phyloP scores from a whole-genome alignment of 2,888 invertebrate species.

The Caenorhabditis virilis region DNA sequence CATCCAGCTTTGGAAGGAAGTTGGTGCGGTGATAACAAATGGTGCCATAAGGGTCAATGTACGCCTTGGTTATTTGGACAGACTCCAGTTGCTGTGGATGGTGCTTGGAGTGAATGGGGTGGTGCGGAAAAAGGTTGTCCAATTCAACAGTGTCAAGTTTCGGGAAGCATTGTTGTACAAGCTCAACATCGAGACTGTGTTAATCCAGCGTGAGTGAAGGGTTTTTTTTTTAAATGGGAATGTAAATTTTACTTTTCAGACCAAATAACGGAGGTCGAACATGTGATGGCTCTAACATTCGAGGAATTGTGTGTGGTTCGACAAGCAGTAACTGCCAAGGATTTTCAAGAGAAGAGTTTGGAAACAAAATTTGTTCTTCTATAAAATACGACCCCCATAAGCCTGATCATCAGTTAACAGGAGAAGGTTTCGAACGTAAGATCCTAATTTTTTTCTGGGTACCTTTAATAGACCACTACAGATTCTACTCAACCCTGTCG shows the following conservation, averaged over 20 bases:
- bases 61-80: conserved; percentile 50
- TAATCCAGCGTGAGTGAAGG: conserved; percentile 61
- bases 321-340: conserved; percentile 46
- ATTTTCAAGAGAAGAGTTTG: conserved; percentile 60
- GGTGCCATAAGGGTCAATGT: conserved; percentile 67
- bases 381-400: conserved; percentile 58
- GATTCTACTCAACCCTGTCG: conserved; percentile 67
- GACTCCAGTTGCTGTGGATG: conserved; percentile 51
- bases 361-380: conserved; percentile 54
- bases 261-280: conserved; percentile 67
- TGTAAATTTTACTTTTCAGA: conserved; percentile 42
- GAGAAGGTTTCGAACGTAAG: conserved; percentile 64
- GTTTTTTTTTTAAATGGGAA: not conserved
- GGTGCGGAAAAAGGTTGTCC: conserved; percentile 57
- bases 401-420: conserved; percentile 66
- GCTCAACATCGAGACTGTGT: conserved; percentile 65
- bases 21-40: conserved; percentile 66
- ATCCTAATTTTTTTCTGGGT: conserved; percentile 3
- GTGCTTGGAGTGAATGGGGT: conserved; percentile 67
- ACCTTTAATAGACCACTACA: too few relatives aligned
- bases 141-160: conserved; percentile 65
- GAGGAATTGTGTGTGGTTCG: conserved; percentile 64
- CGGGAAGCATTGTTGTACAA: conserved; percentile 60
- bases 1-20: conserved; percentile 68
- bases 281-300: conserved; percentile 61